These are phyloP conservation scores for Choristoneura fumiferana DNA, from an alignment of 1,140 invertebrate genomes.

Conservation along the genomic window DNA sequence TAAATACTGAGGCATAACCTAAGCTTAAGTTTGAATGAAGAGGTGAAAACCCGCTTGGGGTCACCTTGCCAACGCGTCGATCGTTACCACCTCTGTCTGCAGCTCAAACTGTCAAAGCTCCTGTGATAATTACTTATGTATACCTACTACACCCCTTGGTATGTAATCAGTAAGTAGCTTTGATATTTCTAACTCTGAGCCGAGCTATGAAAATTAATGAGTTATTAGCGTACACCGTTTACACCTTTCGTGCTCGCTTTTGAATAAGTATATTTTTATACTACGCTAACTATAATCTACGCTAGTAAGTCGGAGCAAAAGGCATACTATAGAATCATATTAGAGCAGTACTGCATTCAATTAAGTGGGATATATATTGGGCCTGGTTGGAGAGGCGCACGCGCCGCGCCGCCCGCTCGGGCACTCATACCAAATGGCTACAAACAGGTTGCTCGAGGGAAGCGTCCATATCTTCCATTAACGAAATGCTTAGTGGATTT, in stretches of 20 bases:
- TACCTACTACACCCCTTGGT: background rate
- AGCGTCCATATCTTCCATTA: slow-evolving; percentile 74
- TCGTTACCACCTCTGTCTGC: slow-evolving; percentile 26
- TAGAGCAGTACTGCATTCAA: slow-evolving; percentile 9
- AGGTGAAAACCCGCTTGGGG: slow-evolving; percentile 29
- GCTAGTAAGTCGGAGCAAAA: slow-evolving; percentile 10
- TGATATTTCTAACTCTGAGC: background rate
- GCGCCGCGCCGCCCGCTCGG: background rate
- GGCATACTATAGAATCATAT: slow-evolving; percentile 11
- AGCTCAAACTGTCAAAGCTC: slow-evolving; percentile 15
- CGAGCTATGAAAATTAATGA: background rate
- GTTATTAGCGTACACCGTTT: background rate
- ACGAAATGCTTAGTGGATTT: slow-evolving; percentile 68
- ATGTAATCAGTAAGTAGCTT: background rate
- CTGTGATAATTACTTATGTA: background rate
- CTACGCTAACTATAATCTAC: slow-evolving; percentile 13
- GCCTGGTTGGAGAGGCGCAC: too few species aligned
- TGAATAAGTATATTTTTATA: background rate
- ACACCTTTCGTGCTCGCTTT: background rate
- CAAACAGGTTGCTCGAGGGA: slow-evolving; percentile 64
- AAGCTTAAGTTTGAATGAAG: slow-evolving; percentile 31
- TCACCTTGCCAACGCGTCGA: slow-evolving; percentile 28
- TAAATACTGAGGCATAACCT: too few species aligned
- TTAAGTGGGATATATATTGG: background rate
- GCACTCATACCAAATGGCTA: background rate